A percentile compares a stretch with the other conserved stretches of the same genome.
Conservation (phyloP, 1,140 invertebrate genomes). For the Drosophila arawakana region DNA sequence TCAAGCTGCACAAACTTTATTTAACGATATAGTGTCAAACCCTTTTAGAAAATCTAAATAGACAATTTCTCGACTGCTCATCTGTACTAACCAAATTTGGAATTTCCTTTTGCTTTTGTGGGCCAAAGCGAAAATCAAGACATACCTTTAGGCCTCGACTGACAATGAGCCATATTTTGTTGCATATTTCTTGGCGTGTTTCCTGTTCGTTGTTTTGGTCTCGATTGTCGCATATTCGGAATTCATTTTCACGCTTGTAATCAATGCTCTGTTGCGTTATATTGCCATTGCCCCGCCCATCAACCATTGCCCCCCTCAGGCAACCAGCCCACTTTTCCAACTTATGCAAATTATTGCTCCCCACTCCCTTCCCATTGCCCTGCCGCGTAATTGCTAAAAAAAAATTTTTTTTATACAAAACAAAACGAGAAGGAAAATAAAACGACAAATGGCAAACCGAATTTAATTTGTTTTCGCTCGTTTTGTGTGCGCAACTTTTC, state of each 20-base stretch:
- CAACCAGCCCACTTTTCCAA: constrained; percentile 21
- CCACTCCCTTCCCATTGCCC: not conserved
- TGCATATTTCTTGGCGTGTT: constrained; percentile 17
- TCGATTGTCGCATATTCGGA: constrained; percentile 68
- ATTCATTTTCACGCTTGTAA: constrained; percentile 77
- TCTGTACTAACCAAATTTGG: constrained; percentile 3
- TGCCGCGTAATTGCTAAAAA: constrained; percentile 71
- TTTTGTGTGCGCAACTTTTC: constrained; percentile 71
- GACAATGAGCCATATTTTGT: constrained; percentile 49
- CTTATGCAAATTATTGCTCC: constrained; percentile 70
- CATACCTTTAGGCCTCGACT: constrained; percentile 61
- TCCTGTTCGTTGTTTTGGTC: constrained; percentile 1
- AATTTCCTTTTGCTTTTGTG: constrained; percentile 3
- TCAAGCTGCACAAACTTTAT: too few species aligned
- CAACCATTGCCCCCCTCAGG: constrained; percentile 17
- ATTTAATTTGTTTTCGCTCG: constrained; percentile 79
- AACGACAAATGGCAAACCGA: constrained; percentile 73
- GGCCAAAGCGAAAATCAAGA: constrained; percentile 51
- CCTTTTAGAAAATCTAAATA: constrained; percentile 15
- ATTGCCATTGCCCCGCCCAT: constrained; percentile 21
- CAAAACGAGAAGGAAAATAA: constrained; percentile 36
- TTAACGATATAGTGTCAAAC: not conserved
- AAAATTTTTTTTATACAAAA: constrained; percentile 37
- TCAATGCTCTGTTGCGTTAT: constrained; percentile 58
- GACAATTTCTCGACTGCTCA: not conserved